phyloP scores from a whole-genome alignment of 35 echinoderm and acorn worm genomes.

The Apostichopus japonicus region DNA sequence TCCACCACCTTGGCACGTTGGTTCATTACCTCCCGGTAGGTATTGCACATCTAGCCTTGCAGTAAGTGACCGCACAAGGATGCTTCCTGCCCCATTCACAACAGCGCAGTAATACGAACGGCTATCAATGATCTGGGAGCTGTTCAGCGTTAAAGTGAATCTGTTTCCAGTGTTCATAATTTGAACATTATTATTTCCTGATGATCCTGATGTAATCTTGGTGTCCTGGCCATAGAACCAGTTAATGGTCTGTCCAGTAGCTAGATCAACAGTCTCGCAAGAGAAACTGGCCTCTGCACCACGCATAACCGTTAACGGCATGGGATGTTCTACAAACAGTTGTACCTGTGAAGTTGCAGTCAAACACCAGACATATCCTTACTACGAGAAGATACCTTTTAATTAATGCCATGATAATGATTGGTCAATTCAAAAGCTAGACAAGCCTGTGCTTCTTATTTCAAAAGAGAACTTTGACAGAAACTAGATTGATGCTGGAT shows the following conservation, averaged over 20 bases:
- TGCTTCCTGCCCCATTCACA: background rate
- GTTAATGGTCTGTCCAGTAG: background rate
- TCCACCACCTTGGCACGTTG: background rate
- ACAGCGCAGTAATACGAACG: background rate
- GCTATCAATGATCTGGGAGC: background rate
- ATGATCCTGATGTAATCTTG: background rate
- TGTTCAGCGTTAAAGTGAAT: too few relatives aligned
- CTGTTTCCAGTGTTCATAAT: background rate
- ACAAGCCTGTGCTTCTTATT: too few relatives aligned
- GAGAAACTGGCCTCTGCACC: background rate
- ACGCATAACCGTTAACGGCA: background rate
- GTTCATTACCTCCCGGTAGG: background rate
- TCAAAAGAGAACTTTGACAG: too few relatives aligned
- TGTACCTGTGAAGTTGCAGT: too few relatives aligned
- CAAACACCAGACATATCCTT: too few relatives aligned
- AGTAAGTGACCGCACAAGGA: background rate
- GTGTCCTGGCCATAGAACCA: background rate
- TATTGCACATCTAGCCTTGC: background rate
- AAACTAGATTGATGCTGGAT: too few relatives aligned
- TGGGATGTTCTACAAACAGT: background rate
- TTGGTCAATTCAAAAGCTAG: too few relatives aligned
- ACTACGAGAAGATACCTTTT: too few relatives aligned
- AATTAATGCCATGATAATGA: too few relatives aligned
- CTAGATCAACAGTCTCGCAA: background rate
- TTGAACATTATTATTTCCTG: background rate